Evolutionary conservation across 2,888 invertebrate species (phyloP).

Genomic region (Carpatolechia fugitivella): DNA sequence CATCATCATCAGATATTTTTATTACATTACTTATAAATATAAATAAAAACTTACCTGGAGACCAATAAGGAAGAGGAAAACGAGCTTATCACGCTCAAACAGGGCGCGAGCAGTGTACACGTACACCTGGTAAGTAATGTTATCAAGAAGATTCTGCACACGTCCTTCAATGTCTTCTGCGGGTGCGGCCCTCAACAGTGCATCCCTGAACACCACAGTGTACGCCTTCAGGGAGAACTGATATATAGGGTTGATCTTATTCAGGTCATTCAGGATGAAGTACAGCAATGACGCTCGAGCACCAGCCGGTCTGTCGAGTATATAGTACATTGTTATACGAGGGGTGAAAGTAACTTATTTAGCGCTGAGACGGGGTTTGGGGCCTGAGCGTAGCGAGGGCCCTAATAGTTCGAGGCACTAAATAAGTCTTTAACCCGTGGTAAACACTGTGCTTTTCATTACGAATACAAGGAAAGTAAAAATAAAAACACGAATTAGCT

Average conservation of each 20-base stretch:
- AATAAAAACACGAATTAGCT: too few relatives aligned
- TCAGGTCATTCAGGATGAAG: constrained; percentile 94
- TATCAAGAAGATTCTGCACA: constrained; percentile 89
- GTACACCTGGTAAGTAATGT: constrained; percentile 90
- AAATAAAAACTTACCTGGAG: constrained; percentile 82
- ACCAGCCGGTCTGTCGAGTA: constrained; percentile 87
- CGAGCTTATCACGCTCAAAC: constrained; percentile 95
- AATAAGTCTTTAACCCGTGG: too few relatives aligned
- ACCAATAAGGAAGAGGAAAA: constrained; percentile 92
- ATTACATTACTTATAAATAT: too few relatives aligned
- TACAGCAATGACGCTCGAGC: constrained; percentile 93
- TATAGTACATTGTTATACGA: too few relatives aligned
- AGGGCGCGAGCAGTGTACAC: constrained; percentile 94
- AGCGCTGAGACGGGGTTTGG: too few relatives aligned
- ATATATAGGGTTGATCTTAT: constrained; percentile 96
- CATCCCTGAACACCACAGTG: constrained; percentile 93
- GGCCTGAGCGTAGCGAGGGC: too few relatives aligned
- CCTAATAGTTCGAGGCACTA: too few relatives aligned
- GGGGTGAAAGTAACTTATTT: too few relatives aligned
- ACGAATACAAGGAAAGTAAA: too few relatives aligned
- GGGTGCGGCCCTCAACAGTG: constrained; percentile 83
- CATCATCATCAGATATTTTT: too few relatives aligned
- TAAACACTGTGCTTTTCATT: too few relatives aligned
- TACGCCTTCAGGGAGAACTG: constrained; percentile 97
- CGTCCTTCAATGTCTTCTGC: constrained; percentile 85